Percentiles rank a stretch among this genome's conserved stretches.
Conservation (phyloP, 2,113 vertebrate genomes). For the Oryzias melastigma region DNA sequence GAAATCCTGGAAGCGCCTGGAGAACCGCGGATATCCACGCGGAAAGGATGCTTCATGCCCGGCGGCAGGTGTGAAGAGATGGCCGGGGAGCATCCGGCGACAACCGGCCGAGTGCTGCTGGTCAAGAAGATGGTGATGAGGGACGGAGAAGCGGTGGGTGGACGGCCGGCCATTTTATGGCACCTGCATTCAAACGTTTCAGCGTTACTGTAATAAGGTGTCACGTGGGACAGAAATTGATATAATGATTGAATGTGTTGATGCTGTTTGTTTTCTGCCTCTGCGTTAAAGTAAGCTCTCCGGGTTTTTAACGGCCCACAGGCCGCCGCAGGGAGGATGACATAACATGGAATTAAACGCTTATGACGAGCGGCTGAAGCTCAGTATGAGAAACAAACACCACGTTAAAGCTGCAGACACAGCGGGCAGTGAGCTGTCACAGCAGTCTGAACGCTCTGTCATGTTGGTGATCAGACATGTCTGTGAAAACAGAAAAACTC, state of each 20-base stretch:
- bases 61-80: slow-evolving; percentile 73
- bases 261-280: not conserved
- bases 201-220: no score
- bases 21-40: slow-evolving; percentile 75
- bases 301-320: no score
- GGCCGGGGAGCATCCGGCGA: slow-evolving; percentile 46
- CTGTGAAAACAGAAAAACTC: no score
- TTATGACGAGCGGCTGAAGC: not conserved
- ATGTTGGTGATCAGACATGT: no score
- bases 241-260: no score
- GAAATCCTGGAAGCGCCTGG: slow-evolving; percentile 72
- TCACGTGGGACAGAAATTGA: no score
- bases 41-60: slow-evolving; percentile 74
- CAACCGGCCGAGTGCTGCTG: slow-evolving; percentile 72
- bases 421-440: no score
- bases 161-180: slow-evolving; percentile 15
- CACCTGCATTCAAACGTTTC: no score
- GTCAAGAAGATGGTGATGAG: slow-evolving; percentile 81
- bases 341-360: slow-evolving; percentile 11
- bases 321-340: slow-evolving; percentile 4
- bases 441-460: no score
- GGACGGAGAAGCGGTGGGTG: slow-evolving; percentile 75
- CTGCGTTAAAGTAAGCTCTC: not conserved
- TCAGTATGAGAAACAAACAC: no score
- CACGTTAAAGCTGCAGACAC: no score